Evolutionary conservation across 2,888 invertebrate species (phyloP), one percentile per base, ranked within the genome.

Genomic region (Mesorhabditis belari): DNA sequence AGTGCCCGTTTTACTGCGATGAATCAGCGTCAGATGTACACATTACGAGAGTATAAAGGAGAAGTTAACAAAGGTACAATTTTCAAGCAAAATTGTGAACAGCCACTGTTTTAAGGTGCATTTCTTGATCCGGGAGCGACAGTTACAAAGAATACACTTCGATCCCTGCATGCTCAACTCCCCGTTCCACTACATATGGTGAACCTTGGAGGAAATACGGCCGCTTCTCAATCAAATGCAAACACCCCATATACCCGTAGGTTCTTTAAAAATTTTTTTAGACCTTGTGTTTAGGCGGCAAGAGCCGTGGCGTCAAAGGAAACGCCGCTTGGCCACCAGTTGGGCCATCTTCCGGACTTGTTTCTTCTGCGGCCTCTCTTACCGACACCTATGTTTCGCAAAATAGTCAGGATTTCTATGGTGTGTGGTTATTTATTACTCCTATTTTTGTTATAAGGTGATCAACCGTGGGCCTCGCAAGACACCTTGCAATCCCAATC

Each of bases 101-200:
- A 60, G 19, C 2, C 57, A 21, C 58, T 66, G 27, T n/a, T n/a
- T n/a, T n/a, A n/a, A n/a, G n/a, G n/a, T n/a, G n/a, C n/a, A n/a
- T 26, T 9, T 5, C 24, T 23, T 23, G 60, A 62, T 26, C 68
- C 71, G 52, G 58, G 59, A 6, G 62, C 62, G 9, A 62, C 68
- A 17, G 63, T 68, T 27, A 62, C 57, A 29, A 44, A 62, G 23
- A 67, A 69, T 58, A 61, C 62, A 27, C 54, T 70, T 50, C 58
- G 67, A 26, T 9, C 12, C 12, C 62, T 64, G 12, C 58, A 59
- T 24, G 60, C 64, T 23, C 53, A 58, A 23, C 53, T 68, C 4
- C 69, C 70, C 3, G 67, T 73, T 0, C 71, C 73, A 5, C 60
- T 70, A 3, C 66, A 71, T 49, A 70, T 73, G 68, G 55, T 71